Base-by-base conservation (phyloP, 2,888 invertebrate genomes). In the Rhynchonema sp. region DNA sequence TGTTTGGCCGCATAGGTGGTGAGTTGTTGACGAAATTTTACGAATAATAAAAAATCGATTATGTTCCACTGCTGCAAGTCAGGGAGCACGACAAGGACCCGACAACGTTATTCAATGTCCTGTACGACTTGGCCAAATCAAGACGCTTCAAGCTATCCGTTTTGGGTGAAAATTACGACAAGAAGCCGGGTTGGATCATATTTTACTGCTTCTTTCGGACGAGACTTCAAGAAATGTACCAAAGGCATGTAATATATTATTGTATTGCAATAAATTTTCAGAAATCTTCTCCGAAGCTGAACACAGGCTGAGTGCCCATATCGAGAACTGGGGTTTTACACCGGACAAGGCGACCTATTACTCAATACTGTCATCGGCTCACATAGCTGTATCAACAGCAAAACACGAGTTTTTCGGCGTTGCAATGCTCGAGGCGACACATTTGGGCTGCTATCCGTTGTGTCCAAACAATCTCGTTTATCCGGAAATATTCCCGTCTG, bases 371-470 rank as follows among this genome's bases (percentile, higher is more conserved):
- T 66, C 73, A 22, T 68, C 74, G 0, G 79, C 80, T 23, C 82
- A 84, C 73, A 79, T 84, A 54, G 82, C 81, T 2, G 79, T 85
- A 30, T 84, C 84, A 0, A 84, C 84, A 6, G 83, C 84, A 1
- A 76, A 79, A 28, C 84, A 85, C 72, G 85, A 85, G 72, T 85
- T 84, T 73, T 85, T 82, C 73, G 85, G 84, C 38, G 83, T 84
- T 27, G 80, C 84, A 27, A 82, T 84, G 79, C 69, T 84, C 62
- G 84, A 85, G 74, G 82, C 83, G n/a, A 79, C 80, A 1, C 79
- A 79, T 65, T 79, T 79, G 63, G 82, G 83, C n/a, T 84, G 84
- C 70, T 81, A 80, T 71, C 84, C 84, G 1, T 72, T 85, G 29
- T 81, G 81, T 58, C 84, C 84, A 6, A 81, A 82, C 65, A 74